Conservation (phyloP, 1,140 invertebrate genomes). For the Ips nitidus region DNA sequence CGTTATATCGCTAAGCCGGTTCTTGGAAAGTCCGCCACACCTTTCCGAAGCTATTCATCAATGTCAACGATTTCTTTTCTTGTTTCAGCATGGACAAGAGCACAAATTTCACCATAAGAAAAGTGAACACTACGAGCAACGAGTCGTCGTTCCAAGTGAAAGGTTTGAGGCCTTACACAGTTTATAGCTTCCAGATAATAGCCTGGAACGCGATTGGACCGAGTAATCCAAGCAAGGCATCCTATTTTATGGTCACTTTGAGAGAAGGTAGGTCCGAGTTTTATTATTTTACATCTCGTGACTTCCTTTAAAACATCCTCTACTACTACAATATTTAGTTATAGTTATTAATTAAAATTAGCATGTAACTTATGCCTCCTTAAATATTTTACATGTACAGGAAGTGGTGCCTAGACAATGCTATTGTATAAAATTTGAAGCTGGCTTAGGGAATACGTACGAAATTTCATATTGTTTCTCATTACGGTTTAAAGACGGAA, state of each 20-base stretch:
- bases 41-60: conserved; percentile 23
- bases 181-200: conserved; percentile 73
- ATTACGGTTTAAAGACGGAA: conserved; percentile 1
- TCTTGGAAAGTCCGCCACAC: conserved; percentile 14
- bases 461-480: background rate
- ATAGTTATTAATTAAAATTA: too few relatives aligned
- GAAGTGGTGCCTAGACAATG: too few relatives aligned
- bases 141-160: conserved; percentile 66
- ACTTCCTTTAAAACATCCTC: too few relatives aligned
- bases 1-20: conserved; percentile 15
- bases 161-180: conserved; percentile 69
- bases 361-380: too few relatives aligned
- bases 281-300: background rate
- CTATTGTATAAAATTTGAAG: too few relatives aligned
- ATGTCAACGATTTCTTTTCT: conserved; percentile 34
- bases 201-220: conserved; percentile 72
- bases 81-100: conserved; percentile 66
- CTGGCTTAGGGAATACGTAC: background rate
- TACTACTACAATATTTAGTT: too few relatives aligned
- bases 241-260: conserved; percentile 75
- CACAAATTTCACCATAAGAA: conserved; percentile 65
- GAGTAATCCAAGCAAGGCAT: conserved; percentile 69
- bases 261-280: conserved; percentile 63
- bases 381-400: too few relatives aligned
- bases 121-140: conserved; percentile 65